A percentile compares a stretch with the other conserved stretches of the same genome.
Conservation (phyloP, 2,113 vertebrate species). For the Nothocercus julius region DNA sequence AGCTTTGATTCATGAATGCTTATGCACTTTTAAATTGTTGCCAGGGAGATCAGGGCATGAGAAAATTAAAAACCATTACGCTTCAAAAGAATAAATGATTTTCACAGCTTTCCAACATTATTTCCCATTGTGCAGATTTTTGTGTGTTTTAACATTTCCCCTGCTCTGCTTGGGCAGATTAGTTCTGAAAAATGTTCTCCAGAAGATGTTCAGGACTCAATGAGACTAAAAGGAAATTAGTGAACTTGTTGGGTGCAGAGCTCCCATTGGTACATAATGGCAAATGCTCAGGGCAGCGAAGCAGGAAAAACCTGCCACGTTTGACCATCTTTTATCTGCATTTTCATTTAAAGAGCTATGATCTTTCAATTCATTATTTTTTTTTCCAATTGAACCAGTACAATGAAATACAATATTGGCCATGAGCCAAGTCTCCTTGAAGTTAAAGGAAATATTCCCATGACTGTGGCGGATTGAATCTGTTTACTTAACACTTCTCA, state of each 20-base stretch:
- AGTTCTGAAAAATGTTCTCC: conserved; percentile 52
- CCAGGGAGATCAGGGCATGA: conserved; percentile 78
- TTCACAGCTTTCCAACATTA: conserved; percentile 76
- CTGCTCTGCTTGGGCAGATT: conserved; percentile 7
- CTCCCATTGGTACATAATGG: not conserved
- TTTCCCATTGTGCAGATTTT: conserved; percentile 73
- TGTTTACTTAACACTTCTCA: conserved; percentile 47
- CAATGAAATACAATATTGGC: not conserved
- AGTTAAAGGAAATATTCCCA: conserved; percentile 48
- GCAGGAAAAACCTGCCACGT: not conserved
- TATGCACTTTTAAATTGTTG: conserved; percentile 78
- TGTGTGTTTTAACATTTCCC: conserved; percentile 59
- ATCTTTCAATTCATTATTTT: conserved; percentile 20
- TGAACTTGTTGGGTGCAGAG: conserved; percentile 8
- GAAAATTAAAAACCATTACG: conserved; percentile 78
- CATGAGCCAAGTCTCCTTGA: conserved; percentile 26
- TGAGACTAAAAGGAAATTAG: conserved; percentile 58
- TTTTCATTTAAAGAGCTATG: not conserved
- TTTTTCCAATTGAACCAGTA: not conserved
- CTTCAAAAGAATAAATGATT: conserved; percentile 77
- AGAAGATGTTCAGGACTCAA: conserved; percentile 45
- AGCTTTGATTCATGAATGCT: conserved; percentile 77
- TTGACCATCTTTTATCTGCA: not conserved
- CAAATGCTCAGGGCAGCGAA: not conserved
- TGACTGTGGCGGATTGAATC: conserved; percentile 18